Conservation (phyloP, 2,888 invertebrate genomes). For the Aromia moschata region DNA sequence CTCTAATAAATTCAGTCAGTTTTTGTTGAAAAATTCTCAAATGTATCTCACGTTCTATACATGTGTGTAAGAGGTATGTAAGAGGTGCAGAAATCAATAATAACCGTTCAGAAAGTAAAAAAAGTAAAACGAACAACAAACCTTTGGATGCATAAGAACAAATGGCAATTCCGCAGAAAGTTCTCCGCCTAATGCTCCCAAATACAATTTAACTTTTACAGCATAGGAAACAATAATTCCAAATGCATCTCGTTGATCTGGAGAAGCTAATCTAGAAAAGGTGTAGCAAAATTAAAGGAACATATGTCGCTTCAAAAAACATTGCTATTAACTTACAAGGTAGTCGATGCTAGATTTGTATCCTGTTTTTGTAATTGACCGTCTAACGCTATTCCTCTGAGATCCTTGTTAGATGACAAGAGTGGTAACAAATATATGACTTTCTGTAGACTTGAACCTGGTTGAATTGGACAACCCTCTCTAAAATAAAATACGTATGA, state of each 20-base stretch:
- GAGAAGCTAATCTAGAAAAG: conserved; percentile 72
- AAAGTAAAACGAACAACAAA: too few species aligned
- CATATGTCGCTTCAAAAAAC: background rate
- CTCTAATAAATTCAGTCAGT: too few species aligned
- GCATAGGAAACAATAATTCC: conserved; percentile 96
- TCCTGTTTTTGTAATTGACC: conserved; percentile 87
- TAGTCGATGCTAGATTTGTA: conserved; percentile 89
- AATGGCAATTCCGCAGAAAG: conserved; percentile 91
- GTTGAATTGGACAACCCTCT: conserved; percentile 89
- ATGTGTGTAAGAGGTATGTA: too few species aligned
- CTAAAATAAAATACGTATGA: too few species aligned
- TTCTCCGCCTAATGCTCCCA: conserved; percentile 93
- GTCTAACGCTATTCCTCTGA: conserved; percentile 91
- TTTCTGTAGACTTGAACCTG: conserved; percentile 89
- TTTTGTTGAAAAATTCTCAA: too few species aligned
- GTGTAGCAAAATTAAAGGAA: conserved; percentile 1
- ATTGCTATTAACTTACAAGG: conserved; percentile 72
- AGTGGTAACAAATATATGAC: conserved; percentile 85
- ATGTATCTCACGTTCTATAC: too few species aligned
- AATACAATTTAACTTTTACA: conserved; percentile 92
- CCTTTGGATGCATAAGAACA: conserved; percentile 91
- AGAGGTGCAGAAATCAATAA: too few species aligned
- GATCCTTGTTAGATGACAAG: conserved; percentile 80
- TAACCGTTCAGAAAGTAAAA: too few species aligned
- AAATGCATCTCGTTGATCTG: conserved; percentile 90